phyloP scores from a whole-genome alignment of 1,140 invertebrate genomes.

The Spodoptera frugiperda region DNA sequence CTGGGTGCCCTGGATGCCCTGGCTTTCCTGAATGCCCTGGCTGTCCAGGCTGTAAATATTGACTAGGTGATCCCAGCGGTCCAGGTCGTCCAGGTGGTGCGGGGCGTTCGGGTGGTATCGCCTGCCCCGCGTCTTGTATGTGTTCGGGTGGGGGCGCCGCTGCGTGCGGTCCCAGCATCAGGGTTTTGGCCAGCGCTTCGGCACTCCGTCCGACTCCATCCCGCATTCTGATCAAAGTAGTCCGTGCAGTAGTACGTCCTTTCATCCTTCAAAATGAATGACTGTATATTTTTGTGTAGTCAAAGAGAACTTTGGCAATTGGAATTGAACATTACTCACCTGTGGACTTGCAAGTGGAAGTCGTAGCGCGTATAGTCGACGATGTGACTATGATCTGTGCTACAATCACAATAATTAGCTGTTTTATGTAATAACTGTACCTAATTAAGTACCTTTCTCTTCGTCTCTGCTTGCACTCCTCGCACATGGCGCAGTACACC shows the following conservation, averaged over 20 bases:
- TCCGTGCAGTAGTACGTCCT: not conserved
- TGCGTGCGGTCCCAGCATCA: not conserved
- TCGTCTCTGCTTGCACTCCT: constrained; percentile 67
- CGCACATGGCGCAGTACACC: constrained; percentile 76
- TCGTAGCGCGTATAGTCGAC: too few species aligned
- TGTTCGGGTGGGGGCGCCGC: not conserved
- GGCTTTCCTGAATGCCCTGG: too few species aligned
- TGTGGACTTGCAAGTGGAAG: too few species aligned
- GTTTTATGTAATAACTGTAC: not conserved
- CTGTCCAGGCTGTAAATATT: too few species aligned
- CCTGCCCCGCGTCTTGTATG: not conserved
- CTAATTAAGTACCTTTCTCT: constrained; percentile 47
- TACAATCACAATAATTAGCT: not conserved
- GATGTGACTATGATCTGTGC: too few species aligned
- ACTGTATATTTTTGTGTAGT: not conserved
- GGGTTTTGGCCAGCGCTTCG: not conserved
- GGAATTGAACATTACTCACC: too few species aligned
- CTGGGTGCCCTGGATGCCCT: too few species aligned
- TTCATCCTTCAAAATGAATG: not conserved
- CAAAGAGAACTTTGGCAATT: too few species aligned
- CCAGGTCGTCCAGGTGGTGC: too few species aligned
- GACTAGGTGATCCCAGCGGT: too few species aligned
- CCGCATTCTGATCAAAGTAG: constrained; percentile 6
- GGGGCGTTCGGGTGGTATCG: too few species aligned
- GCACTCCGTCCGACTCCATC: not conserved